Base-by-base conservation (phyloP, 2,797 vertebrate species). In the Danio choprae region DNA sequence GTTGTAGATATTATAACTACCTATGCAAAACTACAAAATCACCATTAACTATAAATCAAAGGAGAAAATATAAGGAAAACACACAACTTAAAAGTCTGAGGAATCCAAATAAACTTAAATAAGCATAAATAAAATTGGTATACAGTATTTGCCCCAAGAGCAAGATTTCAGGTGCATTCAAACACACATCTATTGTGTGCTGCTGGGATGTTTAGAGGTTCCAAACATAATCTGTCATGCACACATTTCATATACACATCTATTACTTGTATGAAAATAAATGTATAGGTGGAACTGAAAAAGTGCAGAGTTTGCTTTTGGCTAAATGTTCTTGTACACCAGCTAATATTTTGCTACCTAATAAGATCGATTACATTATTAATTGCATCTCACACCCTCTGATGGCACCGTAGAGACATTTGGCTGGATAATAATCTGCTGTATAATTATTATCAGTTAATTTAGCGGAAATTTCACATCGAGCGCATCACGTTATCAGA, bases 371-470 rank as follows among this genome's bases (percentile, higher is more conserved):
- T 82, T 71, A 67, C 16, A 10, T 81, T 82, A 78, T 58, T 69
- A 72, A 84, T 84, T 65, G 77, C 74, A 74, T 86, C 81, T 46
- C 15, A 4, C 43, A 58, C 44, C 69, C 68, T 72, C 82, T 77
- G 51, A 78, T 78, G 77, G 29, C 74, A 65, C 63, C 2, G 20
- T 69, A 80, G 68, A 71, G 29, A 55, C 50, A 74, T 11, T 40
- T 74, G 74, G 60, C 58, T 74, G 53, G 70, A 82, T 86, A 82
- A 81, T 69, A 82, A 86, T 84, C 62, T 56, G 69, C 56, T 50
- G 10, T 56, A 68, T 68, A 43, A 65, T 79, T 79, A 81, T 79
- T 50, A 83, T 73, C 75, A 74, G 79, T 56, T 83, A 69, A 83
- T 81, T 86, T 78, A 62, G 18, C 10, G 36, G 58, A 82, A 71